Evolutionary conservation across 37 sponge, comb jelly and placozoan species (phyloP).

Genomic region (Crambe crambe): DNA sequence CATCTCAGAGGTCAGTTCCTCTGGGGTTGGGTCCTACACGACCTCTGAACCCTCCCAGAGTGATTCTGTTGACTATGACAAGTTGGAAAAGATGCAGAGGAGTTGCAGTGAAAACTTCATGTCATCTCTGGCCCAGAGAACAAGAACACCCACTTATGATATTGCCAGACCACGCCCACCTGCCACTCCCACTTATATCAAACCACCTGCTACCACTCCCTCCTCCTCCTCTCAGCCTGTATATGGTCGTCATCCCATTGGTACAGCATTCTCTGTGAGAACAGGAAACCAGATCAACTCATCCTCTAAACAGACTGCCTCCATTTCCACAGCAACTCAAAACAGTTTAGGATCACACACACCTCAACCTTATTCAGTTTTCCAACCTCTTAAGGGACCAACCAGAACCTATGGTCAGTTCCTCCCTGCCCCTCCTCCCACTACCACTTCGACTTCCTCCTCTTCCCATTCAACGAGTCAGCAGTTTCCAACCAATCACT

Average conservation of each 20-base stretch:
- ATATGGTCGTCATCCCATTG: neutral
- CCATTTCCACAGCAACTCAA: neutral
- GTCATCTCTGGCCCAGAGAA: neutral
- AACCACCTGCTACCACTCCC: neutral
- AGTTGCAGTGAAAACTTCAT: no score
- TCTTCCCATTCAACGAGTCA: neutral
- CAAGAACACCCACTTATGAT: neutral
- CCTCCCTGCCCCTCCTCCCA: neutral
- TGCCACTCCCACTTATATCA: neutral
- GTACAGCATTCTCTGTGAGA: neutral
- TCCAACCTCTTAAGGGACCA: neutral
- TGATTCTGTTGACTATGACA: neutral
- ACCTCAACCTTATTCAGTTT: constrained; percentile 1
- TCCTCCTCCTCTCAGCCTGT: neutral
- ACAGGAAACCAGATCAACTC: neutral
- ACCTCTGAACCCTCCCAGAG: neutral
- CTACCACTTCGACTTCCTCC: neutral
- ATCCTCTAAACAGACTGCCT: neutral
- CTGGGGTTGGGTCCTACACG: neutral
- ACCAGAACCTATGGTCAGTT: no score
- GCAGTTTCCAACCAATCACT: neutral
- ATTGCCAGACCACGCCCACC: neutral
- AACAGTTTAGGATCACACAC: neutral
- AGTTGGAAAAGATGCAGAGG: no score
- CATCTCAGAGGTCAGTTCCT: constrained; percentile 1